phyloP scores from a whole-genome alignment of 2,888 invertebrate species.

The Octodonta nipae region DNA sequence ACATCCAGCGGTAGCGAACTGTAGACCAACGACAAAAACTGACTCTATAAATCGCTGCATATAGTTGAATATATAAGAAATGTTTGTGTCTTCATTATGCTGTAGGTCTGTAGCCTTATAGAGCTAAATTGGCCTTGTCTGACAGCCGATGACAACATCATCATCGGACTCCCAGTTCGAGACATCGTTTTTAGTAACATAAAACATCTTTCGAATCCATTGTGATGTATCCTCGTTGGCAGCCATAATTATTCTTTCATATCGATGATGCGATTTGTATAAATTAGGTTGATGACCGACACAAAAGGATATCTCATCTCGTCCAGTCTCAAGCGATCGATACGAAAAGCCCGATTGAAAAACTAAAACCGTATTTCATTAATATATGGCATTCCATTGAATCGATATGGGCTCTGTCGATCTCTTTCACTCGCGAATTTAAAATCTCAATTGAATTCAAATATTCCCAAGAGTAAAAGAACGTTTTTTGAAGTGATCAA shows the following conservation, averaged over 20 bases:
- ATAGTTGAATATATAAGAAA: constrained; percentile 27
- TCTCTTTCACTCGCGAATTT: no score
- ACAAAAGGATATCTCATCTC: neutral
- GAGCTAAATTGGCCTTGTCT: constrained; percentile 35
- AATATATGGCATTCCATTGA: no score
- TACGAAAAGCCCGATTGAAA: neutral
- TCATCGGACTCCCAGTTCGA: constrained; percentile 31
- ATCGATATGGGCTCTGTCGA: no score
- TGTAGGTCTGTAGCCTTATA: constrained; percentile 33
- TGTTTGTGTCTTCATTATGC: constrained; percentile 38
- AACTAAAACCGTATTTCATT: no score
- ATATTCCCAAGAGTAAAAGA: no score
- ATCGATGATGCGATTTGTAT: constrained; percentile 7
- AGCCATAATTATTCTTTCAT: constrained; percentile 19
- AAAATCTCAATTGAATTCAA: no score
- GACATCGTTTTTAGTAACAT: constrained; percentile 32
- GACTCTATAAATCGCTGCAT: constrained; percentile 34
- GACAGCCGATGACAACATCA: constrained; percentile 37
- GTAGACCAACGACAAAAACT: constrained; percentile 27
- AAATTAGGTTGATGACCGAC: constrained; percentile 1
- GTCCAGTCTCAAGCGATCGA: no score
- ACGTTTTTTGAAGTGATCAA: no score
- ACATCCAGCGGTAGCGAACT: constrained; percentile 11
- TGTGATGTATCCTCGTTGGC: constrained; percentile 20
- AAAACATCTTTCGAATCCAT: constrained; percentile 30